Percentiles rank a stretch among this genome's conserved stretches.
These are phyloP conservation scores for Mirza zaza DNA, from an alignment of 2,113 vertebrate genomes.

Conservation along the genomic window DNA sequence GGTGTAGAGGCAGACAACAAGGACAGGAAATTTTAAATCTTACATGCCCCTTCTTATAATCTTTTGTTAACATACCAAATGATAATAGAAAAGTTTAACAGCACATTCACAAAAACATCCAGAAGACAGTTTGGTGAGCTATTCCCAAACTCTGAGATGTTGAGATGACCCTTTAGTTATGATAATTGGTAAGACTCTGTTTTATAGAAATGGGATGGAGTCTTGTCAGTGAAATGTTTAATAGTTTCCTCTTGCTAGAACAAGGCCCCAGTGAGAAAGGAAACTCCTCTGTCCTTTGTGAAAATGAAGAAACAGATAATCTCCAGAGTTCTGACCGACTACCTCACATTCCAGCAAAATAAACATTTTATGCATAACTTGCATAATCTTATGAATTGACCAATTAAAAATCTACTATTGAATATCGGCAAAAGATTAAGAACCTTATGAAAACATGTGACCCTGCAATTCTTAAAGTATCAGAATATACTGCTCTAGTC, in stretches of 20 bases:
- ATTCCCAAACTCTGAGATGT: background rate
- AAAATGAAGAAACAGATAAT: background rate
- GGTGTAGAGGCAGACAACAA: background rate
- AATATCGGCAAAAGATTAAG: background rate
- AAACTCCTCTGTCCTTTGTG: background rate
- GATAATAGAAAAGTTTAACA: background rate
- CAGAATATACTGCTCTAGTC: background rate
- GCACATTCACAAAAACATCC: background rate
- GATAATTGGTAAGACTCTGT: background rate
- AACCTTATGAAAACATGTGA: background rate
- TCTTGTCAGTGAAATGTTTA: slow-evolving; percentile 23
- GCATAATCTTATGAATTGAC: background rate
- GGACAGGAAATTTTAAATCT: background rate
- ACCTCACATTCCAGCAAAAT: background rate
- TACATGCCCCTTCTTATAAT: background rate
- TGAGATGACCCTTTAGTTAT: background rate
- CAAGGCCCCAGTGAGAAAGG: background rate
- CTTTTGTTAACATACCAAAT: background rate
- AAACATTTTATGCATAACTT: background rate
- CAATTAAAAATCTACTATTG: background rate
- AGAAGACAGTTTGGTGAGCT: background rate
- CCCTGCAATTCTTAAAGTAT: background rate
- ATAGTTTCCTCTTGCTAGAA: background rate
- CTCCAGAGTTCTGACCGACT: background rate
- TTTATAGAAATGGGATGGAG: background rate